Percentiles rank a stretch among this genome's conserved stretches.
Conservation (phyloP, 2,797 vertebrate genomes). For the Huso huso region DNA sequence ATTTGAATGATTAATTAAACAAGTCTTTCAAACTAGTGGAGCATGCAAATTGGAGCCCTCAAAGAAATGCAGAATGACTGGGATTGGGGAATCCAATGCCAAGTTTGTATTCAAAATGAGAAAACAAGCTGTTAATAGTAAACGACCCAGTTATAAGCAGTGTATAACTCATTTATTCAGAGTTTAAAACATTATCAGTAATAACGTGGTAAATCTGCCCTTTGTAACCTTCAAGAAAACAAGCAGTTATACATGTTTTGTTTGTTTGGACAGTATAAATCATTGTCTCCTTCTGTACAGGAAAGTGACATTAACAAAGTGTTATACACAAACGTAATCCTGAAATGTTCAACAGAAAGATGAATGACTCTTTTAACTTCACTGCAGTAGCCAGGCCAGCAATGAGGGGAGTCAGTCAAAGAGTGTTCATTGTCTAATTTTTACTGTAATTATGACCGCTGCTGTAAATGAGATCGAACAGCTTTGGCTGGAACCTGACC, state of each 20-base stretch:
- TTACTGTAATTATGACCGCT: not conserved
- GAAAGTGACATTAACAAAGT: slow-evolving; percentile 35
- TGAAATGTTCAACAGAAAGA: slow-evolving; percentile 42
- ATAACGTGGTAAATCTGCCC: too few relatives aligned
- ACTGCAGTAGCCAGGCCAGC: slow-evolving; percentile 23
- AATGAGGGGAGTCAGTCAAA: slow-evolving; percentile 13
- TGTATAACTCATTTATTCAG: too few relatives aligned
- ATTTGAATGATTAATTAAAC: too few relatives aligned
- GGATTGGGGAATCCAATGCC: too few relatives aligned
- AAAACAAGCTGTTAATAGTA: too few relatives aligned
- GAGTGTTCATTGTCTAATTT: slow-evolving; percentile 14
- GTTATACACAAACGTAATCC: slow-evolving; percentile 28
- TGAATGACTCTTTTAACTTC: slow-evolving; percentile 46
- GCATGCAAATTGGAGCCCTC: too few relatives aligned
- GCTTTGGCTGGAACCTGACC: slow-evolving; percentile 21
- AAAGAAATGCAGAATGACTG: too few relatives aligned
- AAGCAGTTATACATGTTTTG: slow-evolving; percentile 19
- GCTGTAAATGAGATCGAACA: slow-evolving; percentile 19
- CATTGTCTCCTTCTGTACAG: slow-evolving; percentile 49
- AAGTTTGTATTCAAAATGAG: too few relatives aligned
- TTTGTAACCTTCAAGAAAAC: too few relatives aligned
- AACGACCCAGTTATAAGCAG: too few relatives aligned
- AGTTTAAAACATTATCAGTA: too few relatives aligned
- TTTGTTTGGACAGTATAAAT: slow-evolving; percentile 58
- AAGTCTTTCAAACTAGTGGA: too few relatives aligned